Conservation (phyloP, 2,888 invertebrate species). For the Gortyna flavago region DNA sequence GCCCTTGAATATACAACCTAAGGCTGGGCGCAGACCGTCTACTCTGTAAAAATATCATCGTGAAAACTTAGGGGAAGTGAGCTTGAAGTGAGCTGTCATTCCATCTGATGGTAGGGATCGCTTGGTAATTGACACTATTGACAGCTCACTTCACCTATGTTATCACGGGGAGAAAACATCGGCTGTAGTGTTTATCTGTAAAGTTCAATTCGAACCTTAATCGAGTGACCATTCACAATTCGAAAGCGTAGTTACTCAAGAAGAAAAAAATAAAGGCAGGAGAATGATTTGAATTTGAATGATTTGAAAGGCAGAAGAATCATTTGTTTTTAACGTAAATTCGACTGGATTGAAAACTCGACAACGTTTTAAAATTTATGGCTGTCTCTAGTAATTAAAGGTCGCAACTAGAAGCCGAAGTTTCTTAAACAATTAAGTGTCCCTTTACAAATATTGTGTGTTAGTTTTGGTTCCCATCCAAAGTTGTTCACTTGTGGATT, state of each 20-base stretch:
- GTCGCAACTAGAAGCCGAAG: constrained; percentile 72
- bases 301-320: too few species aligned
- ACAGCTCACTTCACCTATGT: background rate
- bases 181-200: background rate
- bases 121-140: background rate
- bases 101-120: background rate
- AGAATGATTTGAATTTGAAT: too few species aligned
- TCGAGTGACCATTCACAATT: background rate
- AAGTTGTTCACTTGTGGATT: constrained; percentile 65
- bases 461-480: constrained; percentile 64
- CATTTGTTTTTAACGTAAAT: background rate
- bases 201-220: background rate
- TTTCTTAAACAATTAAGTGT: constrained; percentile 78
- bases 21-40: background rate
- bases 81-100: background rate
- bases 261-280: background rate
- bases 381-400: constrained; percentile 80
- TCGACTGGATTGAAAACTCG: too few species aligned
- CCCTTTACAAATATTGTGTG: constrained; percentile 72
- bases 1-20: constrained; percentile 68
- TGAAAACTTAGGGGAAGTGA: background rate
- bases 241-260: background rate
- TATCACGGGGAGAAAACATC: background rate
- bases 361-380: constrained; percentile 80
- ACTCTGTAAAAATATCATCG: background rate